Evolutionary conservation across 2,888 invertebrate genomes (phyloP).

Genomic region (Drosophila nigricruria): DNA sequence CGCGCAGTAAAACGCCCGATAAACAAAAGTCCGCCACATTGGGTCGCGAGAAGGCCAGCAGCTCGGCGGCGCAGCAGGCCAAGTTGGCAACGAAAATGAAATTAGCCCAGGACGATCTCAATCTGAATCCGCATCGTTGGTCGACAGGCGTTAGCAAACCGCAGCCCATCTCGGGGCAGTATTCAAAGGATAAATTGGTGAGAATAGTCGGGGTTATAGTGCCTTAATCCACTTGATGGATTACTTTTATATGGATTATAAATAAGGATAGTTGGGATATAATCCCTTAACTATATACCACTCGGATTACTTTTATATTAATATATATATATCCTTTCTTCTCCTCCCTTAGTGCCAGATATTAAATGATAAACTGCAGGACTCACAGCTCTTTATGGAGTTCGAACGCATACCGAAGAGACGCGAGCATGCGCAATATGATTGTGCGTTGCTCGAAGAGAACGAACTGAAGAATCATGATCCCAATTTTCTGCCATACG

Average conservation of each 20-base stretch:
- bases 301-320: no score
- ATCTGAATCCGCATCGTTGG: slow-evolving; percentile 88
- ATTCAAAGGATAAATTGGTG: slow-evolving; percentile 93
- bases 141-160: slow-evolving; percentile 90
- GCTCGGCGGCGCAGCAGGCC: slow-evolving; percentile 73
- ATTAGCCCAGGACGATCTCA: slow-evolving; percentile 85
- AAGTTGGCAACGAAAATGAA: slow-evolving; percentile 81
- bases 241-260: no score
- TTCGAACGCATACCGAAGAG: slow-evolving; percentile 94
- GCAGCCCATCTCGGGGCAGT: slow-evolving; percentile 90
- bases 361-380: slow-evolving; percentile 89
- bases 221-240: no score
- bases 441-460: slow-evolving; percentile 90
- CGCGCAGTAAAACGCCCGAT: slow-evolving; percentile 87
- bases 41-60: slow-evolving; percentile 87
- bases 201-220: slow-evolving; percentile 72
- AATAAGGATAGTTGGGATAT: no score
- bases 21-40: slow-evolving; percentile 89
- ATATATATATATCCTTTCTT: not conserved
- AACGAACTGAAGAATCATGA: slow-evolving; percentile 86
- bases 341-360: slow-evolving; percentile 87
- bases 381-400: slow-evolving; percentile 92
- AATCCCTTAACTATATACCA: no score
- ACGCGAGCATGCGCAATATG: slow-evolving; percentile 89
- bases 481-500: slow-evolving; percentile 92